Base-by-base conservation (phyloP, 2,888 invertebrate genomes). In the Heliconius sara region DNA sequence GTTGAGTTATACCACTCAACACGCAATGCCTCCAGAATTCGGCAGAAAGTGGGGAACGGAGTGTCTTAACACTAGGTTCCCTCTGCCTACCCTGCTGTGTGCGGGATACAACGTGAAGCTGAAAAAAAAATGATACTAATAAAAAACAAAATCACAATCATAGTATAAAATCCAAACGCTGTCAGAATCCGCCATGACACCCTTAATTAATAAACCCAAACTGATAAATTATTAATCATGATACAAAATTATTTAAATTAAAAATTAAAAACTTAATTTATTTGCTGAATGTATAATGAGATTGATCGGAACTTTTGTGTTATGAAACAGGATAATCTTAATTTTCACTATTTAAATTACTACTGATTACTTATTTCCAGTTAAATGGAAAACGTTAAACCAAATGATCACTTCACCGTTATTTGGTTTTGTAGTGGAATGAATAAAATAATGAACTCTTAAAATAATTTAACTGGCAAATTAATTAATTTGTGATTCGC, bases 311-410 rank as follows among this genome's bases (percentile, higher is more conserved):
- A 73, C 57, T 60, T 73, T 73, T 60, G 60, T 73, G n/a, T 25
- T 60, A 39, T 73, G 73, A 60, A 73, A 60, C 60, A 73, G 73
- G n/a, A 73, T 73, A 73, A 60, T 73, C 73, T 73, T 73, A 73
- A 73, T 73, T 73, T 73, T n/a, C 60, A 60, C 73, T 25, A 73
- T 73, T 73, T 39, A 73, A 60, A 73, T 60, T 60, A 60, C 27
- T 73, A 73, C 27, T 60, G 16, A 57, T n/a, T 73, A 73, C 60
- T 73, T 60, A 73, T 60, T 73, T 73, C 34, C 34, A 25, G 39
- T 73, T 73, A 60, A 73, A 60, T 73, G 60, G 34, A 60, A 39
- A 73, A 73, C n/a, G 73, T 7, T 60, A 16, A 60, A 73, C 60
- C 57, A 73, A 73, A 73, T 73, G n/a, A 34, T 73, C 34, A 73